Conservation (phyloP, 64 coral and sea anemone genomes). For the Cladopsammia gracilis region DNA sequence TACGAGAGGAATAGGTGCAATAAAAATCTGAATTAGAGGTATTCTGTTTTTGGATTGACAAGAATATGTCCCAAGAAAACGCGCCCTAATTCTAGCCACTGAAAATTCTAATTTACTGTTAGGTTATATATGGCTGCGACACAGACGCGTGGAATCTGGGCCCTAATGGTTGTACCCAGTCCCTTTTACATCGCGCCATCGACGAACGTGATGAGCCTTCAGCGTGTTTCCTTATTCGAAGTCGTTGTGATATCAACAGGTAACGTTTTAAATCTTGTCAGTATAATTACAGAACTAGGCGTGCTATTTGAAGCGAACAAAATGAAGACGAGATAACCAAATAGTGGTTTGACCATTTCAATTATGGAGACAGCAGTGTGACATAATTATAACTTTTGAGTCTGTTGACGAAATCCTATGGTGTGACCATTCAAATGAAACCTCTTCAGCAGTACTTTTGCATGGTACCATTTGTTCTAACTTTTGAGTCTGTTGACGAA, state of each 20-base stretch:
- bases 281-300: neutral
- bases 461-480: too few species aligned
- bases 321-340: too few species aligned
- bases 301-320: too few species aligned
- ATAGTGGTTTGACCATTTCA: too few species aligned
- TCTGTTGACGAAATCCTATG: too few species aligned
- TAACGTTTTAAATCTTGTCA: neutral
- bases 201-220: constrained; percentile 79
- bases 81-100: neutral
- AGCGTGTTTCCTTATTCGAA: constrained; percentile 88
- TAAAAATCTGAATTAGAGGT: too few species aligned
- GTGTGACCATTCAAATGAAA: too few species aligned
- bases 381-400: too few species aligned
- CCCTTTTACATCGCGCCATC: constrained; percentile 93
- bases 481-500: too few species aligned
- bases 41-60: neutral
- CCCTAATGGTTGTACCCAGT: constrained; percentile 98
- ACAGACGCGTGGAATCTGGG: constrained; percentile 94
- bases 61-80: neutral
- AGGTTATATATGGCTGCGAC: constrained; percentile 87
- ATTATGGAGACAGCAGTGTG: too few species aligned
- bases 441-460: too few species aligned
- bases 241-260: constrained; percentile 97
- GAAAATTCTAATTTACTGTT: neutral
- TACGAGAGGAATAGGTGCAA: too few species aligned